A percentile compares a stretch with the other conserved stretches of the same genome.
Conservation (phyloP, 2,888 invertebrate genomes). For the Phyto melanocephala region DNA sequence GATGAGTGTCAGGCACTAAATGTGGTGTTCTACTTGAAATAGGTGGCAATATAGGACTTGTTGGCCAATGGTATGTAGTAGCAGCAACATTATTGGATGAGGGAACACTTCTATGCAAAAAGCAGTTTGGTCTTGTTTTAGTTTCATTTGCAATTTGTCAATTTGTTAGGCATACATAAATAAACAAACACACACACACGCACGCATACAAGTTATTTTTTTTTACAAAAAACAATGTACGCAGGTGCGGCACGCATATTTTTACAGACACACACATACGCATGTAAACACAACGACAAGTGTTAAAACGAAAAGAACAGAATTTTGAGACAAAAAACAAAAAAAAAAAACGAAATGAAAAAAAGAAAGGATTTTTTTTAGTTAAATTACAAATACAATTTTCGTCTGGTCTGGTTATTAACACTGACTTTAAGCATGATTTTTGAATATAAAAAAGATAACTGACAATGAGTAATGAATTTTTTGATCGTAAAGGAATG, state of each 20-base stretch:
- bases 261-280: constrained; percentile 1
- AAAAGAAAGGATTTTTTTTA: constrained; percentile 47
- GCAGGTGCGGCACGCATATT: constrained; percentile 3
- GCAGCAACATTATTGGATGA: constrained; percentile 80
- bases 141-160: constrained; percentile 55
- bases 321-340: constrained; percentile 49
- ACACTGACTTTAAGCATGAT: constrained; percentile 62
- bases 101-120: constrained; percentile 80
- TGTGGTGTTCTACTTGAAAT: constrained; percentile 85
- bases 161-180: constrained; percentile 34
- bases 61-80: constrained; percentile 87
- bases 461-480: constrained; percentile 13
- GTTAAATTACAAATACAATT: constrained; percentile 35
- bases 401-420: constrained; percentile 49
- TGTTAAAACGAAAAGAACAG: constrained; percentile 42
- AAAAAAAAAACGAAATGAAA: constrained; percentile 22
- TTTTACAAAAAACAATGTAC: not conserved
- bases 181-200: constrained; percentile 23
- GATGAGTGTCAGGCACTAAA: constrained; percentile 84
- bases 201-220: not conserved
- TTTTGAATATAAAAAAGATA: constrained; percentile 26
- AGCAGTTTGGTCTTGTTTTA: constrained; percentile 75
- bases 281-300: constrained; percentile 28
- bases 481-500: not conserved
- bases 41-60: constrained; percentile 87